Conservation (phyloP, 1,140 invertebrate species). For the Temnothorax curvispinosus region DNA sequence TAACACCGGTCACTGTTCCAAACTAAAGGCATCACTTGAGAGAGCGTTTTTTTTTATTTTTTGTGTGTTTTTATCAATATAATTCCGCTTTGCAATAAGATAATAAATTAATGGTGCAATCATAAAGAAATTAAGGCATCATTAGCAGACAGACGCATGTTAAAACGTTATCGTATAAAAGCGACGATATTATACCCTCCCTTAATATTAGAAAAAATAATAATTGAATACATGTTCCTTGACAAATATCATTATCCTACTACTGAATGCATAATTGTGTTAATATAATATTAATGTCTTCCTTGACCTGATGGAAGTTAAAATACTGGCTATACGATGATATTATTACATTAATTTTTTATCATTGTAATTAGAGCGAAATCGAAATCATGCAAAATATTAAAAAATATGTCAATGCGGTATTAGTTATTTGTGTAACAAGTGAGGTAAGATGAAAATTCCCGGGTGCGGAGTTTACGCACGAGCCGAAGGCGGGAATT, state of each 20-base stretch:
- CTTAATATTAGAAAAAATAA: background rate
- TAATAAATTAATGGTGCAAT: background rate
- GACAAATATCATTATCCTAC: background rate
- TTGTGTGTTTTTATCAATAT: background rate
- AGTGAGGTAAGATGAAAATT: too few species aligned
- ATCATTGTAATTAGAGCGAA: background rate
- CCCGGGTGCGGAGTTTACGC: too few species aligned
- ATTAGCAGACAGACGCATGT: background rate
- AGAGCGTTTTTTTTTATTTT: background rate
- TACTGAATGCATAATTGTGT: background rate
- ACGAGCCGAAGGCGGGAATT: too few species aligned
- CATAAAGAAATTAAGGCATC: background rate
- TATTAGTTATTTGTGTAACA: too few species aligned
- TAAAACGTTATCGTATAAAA: background rate
- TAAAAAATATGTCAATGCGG: background rate
- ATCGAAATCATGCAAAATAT: background rate
- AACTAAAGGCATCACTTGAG: too few species aligned
- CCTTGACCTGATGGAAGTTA: background rate
- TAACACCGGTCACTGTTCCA: too few species aligned
- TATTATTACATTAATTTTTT: constrained; percentile 8
- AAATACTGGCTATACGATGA: background rate
- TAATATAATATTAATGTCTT: constrained; percentile 18
- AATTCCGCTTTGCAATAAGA: constrained; percentile 37
- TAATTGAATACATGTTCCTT: background rate
- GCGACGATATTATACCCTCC: background rate